Conservation (phyloP, 2,113 vertebrate species). For the Carollia perspicillata region DNA sequence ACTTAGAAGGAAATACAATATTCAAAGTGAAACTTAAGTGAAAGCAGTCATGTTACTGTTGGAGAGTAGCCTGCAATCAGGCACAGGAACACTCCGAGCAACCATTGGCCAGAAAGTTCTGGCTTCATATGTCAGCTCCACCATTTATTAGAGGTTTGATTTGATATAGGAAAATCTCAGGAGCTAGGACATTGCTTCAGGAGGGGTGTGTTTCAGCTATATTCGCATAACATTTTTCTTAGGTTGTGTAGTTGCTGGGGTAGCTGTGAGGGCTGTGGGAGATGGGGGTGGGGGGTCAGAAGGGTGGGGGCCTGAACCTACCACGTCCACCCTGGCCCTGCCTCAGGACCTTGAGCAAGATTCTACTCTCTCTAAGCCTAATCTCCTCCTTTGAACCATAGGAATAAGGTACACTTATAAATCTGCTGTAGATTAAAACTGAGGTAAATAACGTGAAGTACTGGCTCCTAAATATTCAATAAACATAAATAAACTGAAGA, state of each 20-base stretch:
- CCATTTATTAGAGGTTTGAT: not conserved
- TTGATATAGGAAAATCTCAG: not conserved
- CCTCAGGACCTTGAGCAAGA: not conserved
- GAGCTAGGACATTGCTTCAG: not conserved
- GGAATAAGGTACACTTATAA: not conserved
- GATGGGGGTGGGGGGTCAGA: not conserved
- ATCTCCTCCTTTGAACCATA: not conserved
- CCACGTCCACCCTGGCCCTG: not conserved
- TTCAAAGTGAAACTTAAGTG: conserved; percentile 30
- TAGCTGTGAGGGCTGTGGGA: not conserved
- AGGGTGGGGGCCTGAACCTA: not conserved
- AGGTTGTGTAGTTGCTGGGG: not conserved
- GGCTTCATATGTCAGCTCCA: not conserved
- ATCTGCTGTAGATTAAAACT: not conserved
- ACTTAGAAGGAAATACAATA: conserved; percentile 26
- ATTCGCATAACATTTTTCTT: not conserved
- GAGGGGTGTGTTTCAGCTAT: not conserved
- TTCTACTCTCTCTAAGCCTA: not conserved
- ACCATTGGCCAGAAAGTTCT: not conserved
- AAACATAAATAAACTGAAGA: not conserved
- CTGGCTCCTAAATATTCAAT: not conserved
- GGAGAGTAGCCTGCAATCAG: not conserved
- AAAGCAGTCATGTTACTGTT: not conserved
- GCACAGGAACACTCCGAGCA: not conserved
- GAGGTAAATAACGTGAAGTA: not conserved